Conservation (phyloP, 2,888 invertebrate genomes). For the Octonoba sinensis region DNA sequence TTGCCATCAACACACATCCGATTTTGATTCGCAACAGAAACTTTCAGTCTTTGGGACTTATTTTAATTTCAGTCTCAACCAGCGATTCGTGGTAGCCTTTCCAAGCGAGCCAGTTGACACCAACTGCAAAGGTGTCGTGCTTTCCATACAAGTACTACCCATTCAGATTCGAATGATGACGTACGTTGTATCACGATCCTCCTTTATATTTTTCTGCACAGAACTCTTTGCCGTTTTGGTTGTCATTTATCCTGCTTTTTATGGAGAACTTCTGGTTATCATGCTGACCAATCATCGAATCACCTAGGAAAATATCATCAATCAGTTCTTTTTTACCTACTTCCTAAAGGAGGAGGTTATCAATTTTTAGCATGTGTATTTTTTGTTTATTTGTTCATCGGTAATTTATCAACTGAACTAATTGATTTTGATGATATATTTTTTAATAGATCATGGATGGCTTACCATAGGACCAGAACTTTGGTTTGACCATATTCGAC, state of each 20-base stretch:
- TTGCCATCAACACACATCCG: too few relatives aligned
- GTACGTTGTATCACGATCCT: conserved; percentile 67
- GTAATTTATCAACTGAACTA: too few relatives aligned
- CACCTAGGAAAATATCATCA: conserved; percentile 69
- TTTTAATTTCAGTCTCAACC: conserved; percentile 66
- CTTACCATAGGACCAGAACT: too few relatives aligned
- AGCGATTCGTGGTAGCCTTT: conserved; percentile 67
- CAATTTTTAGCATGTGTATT: too few relatives aligned
- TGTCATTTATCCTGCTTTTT: conserved; percentile 71
- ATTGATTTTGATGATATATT: too few relatives aligned
- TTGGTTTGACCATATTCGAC: too few relatives aligned
- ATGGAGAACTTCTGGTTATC: conserved; percentile 81
- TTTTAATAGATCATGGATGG: too few relatives aligned
- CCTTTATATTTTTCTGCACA: conserved; percentile 56
- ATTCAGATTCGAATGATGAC: conserved; percentile 67
- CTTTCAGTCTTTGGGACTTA: conserved; percentile 45
- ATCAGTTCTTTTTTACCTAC: too few relatives aligned
- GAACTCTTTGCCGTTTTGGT: too few relatives aligned
- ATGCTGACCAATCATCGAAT: conserved; percentile 78
- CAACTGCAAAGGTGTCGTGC: conserved; percentile 66
- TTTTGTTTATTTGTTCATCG: too few relatives aligned
- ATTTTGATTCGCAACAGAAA: too few relatives aligned
- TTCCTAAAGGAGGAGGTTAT: too few relatives aligned
- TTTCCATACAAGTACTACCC: conserved; percentile 36
- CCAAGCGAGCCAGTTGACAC: conserved; percentile 67